Base-by-base conservation (phyloP, 2,113 vertebrate species). In the Phaetusa simplex region DNA sequence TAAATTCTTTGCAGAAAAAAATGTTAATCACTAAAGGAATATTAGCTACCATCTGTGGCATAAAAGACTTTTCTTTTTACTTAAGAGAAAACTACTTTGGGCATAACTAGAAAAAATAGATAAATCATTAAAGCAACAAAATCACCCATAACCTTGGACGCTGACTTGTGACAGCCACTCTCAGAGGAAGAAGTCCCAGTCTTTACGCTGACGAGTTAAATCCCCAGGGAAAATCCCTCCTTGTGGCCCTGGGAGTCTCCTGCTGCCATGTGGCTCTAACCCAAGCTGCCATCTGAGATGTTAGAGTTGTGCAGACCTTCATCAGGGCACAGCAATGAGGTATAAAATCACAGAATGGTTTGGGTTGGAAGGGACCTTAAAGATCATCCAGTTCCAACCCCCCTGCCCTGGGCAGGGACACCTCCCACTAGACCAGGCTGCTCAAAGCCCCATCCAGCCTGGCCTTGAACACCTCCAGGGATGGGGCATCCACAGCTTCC, bases 241-340 rank as follows among this genome's bases (percentile, higher is more conserved):
- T 5, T 32, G 11, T n/a, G 55, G 17, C 26, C 32, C 40, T 62
- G 36, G 53, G 49, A 76, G 58, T 23, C 32, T 64, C 52, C n/a
- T n/a, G 29, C 58, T 76, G 66, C 66, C 38, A 11, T 2, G 43
- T 88, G 71, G 53, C 36, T 92, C 43, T n/a, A 52, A 55, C 23
- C 26, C 71, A 47, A 65, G 61, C 55, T 82, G n/a, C 38, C 23
- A 18, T 6, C 34, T 40, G 55, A 82, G 45, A 43, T 9, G 36
- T 12, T 10, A 27, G 80, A 70, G 21, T 34, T 47, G 1, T 7
- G 8, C 29, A 59, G 67, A 59, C 40, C 14, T 61, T 58, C 20
- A 11, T 13, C 0, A 1, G 32, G 61, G 16, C 58, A 47, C 40
- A 82, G 38, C 42, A 62, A 20, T 0, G 4, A 67, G n/a, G 26